Conservation (phyloP, 2,113 vertebrate species). For the Triplophysa rosa region DNA sequence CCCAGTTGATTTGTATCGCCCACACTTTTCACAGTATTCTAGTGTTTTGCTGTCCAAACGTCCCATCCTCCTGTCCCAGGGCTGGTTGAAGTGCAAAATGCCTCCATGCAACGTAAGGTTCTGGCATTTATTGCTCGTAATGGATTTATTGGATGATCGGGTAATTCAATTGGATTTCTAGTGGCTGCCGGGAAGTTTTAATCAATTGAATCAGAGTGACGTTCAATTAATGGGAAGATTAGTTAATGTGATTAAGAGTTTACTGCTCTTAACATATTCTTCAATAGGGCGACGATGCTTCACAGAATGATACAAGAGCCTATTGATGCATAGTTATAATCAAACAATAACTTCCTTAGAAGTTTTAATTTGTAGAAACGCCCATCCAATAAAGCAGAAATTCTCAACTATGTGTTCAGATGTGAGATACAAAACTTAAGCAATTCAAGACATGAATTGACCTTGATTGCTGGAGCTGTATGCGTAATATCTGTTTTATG, state of each 20-base stretch:
- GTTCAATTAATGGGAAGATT: constrained; percentile 60
- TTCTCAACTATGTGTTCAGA: too few species aligned
- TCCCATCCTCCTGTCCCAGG: background rate
- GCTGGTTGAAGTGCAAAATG: constrained; percentile 31
- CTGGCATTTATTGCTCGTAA: constrained; percentile 40
- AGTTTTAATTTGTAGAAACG: background rate
- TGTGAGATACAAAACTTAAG: background rate
- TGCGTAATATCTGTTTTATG: constrained; percentile 15
- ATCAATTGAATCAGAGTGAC: constrained; percentile 59
- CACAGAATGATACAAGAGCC: background rate
- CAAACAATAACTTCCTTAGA: background rate
- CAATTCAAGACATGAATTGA: background rate
- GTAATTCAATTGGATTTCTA: constrained; percentile 62
- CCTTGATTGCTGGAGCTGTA: background rate
- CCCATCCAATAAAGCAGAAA: background rate
- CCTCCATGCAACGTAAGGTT: constrained; percentile 38
- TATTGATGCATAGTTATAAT: background rate
- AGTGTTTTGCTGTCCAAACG: background rate
- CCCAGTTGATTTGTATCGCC: background rate
- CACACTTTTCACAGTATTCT: background rate
- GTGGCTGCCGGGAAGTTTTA: constrained; percentile 55
- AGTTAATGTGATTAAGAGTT: constrained; percentile 42
- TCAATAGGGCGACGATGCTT: background rate
- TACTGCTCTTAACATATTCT: constrained; percentile 22
- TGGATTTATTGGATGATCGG: constrained; percentile 59